Percentiles rank a stretch among this genome's conserved stretches.
Conservation (phyloP, 2,113 vertebrate genomes). For the Cairina moschata region DNA sequence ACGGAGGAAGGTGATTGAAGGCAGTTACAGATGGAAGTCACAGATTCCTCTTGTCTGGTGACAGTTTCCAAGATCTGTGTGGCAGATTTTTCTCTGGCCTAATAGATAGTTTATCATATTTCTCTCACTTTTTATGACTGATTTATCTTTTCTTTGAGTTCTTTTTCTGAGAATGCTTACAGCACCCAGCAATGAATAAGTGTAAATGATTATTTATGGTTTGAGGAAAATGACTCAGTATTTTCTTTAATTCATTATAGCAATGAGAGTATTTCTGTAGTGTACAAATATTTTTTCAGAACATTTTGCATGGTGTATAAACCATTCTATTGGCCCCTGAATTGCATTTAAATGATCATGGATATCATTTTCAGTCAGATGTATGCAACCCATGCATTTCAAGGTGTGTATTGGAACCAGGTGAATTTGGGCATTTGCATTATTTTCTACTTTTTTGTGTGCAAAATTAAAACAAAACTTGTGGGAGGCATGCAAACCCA, state of each 20-base stretch:
- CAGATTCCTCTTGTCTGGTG: conserved; percentile 48
- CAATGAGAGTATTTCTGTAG: conserved; percentile 17
- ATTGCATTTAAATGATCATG: neutral
- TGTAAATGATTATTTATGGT: conserved; percentile 58
- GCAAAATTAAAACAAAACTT: neutral
- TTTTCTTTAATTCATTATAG: conserved; percentile 52
- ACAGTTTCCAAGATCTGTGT: conserved; percentile 42
- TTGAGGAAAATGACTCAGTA: conserved; percentile 27
- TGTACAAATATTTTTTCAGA: neutral
- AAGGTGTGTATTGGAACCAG: neutral
- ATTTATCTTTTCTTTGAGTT: conserved; percentile 49
- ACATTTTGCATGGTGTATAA: neutral
- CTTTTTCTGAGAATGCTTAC: conserved; percentile 29
- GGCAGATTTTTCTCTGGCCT: conserved; percentile 53
- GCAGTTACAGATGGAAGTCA: conserved; percentile 55
- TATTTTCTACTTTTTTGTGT: neutral
- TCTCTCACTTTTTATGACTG: conserved; percentile 55
- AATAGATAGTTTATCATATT: conserved; percentile 55
- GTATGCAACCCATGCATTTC: neutral
- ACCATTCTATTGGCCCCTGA: neutral
- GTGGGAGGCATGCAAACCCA: neutral
- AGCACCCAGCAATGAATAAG: conserved; percentile 43
- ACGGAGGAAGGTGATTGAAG: conserved; percentile 54
- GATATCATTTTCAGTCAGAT: neutral
- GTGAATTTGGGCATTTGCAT: neutral